Evolutionary conservation across 2,888 invertebrate species (phyloP), one percentile per base, ranked within the genome.

Genomic region (Epirrita christyi): DNA sequence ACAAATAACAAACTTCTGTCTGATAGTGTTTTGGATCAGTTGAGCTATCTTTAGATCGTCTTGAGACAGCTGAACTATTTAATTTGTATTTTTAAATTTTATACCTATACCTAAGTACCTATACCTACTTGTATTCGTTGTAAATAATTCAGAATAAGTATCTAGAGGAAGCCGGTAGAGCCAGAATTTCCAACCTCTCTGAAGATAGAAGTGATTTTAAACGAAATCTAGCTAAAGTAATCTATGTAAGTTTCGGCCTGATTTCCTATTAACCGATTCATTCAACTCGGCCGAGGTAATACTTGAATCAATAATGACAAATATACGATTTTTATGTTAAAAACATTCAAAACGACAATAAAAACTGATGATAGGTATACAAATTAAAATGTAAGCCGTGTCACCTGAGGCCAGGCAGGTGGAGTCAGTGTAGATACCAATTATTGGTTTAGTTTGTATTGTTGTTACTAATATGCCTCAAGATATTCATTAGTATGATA

Each of bases 321-420:
- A 67, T 63, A 61, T 69, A 64, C 61, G 59, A 64, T 63, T 67
- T 67, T 66, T 49, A 60, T 63, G 67, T 66, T 67, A 66, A 76
- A 76, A 73, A 71, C 69, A 68, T 67, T 74, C 71, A 74, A 73
- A 75, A 75, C 70, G 70, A 71, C 78, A 69, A 81, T 80, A 78
- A 68, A 64, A n/a, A 37, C 66, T 61, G n/a, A n/a, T 63, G 70
- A 75, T 73, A 65, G 69, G 59, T n/a, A n/a, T 66, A 63, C 63
- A 61, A 61, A 83, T 86, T 85, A 79, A 75, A 73, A 87, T 85
- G 80, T 78, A 68, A 40, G 67, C 62, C 76, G 72, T 73, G 86
- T 79, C 63, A 66, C 68, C 63, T 51, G 65, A 49, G 66, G 70
- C 66, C 66, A 38, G 42, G 48, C 52, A 43, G 52, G 62, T 61